Conservation (phyloP, 1,140 invertebrate genomes). For the Apis laboriosa region DNA sequence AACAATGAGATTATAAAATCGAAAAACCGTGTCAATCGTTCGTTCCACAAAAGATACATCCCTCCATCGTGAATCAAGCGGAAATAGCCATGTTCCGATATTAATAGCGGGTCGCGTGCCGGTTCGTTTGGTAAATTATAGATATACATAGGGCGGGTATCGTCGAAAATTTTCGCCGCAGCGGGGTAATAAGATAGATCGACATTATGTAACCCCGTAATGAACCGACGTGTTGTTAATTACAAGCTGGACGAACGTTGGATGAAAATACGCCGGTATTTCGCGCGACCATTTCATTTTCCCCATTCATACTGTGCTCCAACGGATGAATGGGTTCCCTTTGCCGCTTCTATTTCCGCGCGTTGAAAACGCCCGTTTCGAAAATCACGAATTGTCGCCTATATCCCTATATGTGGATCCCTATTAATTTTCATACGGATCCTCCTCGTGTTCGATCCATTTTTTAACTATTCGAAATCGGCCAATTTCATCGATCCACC, state of each 20-base stretch:
- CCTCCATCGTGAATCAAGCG: not conserved
- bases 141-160: conserved; percentile 9
- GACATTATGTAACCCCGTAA: conserved; percentile 40
- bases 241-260: not conserved
- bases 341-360: not conserved
- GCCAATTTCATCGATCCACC: conserved; percentile 42
- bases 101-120: conserved; percentile 15
- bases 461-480: conserved; percentile 26
- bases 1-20: not conserved
- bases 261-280: not conserved
- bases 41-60: not conserved
- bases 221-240: conserved; percentile 45
- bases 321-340: not conserved
- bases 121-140: conserved; percentile 42
- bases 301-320: not conserved
- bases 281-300: conserved; percentile 25
- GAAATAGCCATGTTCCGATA: not conserved
- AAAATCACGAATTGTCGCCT: not conserved
- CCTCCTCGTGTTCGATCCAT: not conserved
- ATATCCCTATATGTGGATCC: not conserved
- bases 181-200: conserved; percentile 42
- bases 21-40: not conserved
- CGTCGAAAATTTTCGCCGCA: conserved; percentile 35
- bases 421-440: not conserved
- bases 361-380: not conserved